Evolutionary conservation across 2,888 invertebrate species (phyloP).

Genomic region (Philonicus albiceps): DNA sequence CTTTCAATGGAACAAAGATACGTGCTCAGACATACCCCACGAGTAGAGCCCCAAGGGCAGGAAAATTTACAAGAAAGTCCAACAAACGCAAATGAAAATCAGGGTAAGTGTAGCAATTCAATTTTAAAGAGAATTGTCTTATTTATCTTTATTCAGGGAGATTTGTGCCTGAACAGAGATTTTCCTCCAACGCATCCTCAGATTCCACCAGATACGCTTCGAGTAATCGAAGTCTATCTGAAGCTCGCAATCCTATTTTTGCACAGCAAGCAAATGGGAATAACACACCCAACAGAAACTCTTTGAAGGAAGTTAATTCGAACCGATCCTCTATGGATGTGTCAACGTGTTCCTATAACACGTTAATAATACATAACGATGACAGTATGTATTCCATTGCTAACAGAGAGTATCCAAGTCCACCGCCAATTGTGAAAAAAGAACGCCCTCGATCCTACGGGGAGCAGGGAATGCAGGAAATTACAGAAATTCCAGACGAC

Average conservation of each 20-base stretch:
- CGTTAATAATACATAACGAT: slow-evolving; percentile 81
- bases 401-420: slow-evolving; percentile 48
- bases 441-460: slow-evolving; percentile 51
- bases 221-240: slow-evolving; percentile 51
- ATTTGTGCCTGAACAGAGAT: slow-evolving; percentile 48
- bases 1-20: slow-evolving; percentile 85
- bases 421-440: slow-evolving; percentile 47
- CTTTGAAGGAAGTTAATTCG: slow-evolving; percentile 68
- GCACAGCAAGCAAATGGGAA: slow-evolving; percentile 40
- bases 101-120: slow-evolving; percentile 14
- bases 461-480: slow-evolving; percentile 68
- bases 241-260: slow-evolving; percentile 49
- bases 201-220: slow-evolving; percentile 50
- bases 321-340: slow-evolving; percentile 75
- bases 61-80: slow-evolving; percentile 72
- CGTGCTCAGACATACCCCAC: slow-evolving; percentile 71
- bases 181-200: slow-evolving; percentile 50
- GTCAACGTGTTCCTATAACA: slow-evolving; percentile 82
- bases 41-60: slow-evolving; percentile 92
- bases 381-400: slow-evolving; percentile 53
- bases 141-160: slow-evolving; percentile 43
- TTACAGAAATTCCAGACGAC: slow-evolving; percentile 85
- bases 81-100: slow-evolving; percentile 49
- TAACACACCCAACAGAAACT: slow-evolving; percentile 69
- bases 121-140: neutral